Conservation (phyloP, 2,888 invertebrate genomes). For the Perdita meconis region DNA sequence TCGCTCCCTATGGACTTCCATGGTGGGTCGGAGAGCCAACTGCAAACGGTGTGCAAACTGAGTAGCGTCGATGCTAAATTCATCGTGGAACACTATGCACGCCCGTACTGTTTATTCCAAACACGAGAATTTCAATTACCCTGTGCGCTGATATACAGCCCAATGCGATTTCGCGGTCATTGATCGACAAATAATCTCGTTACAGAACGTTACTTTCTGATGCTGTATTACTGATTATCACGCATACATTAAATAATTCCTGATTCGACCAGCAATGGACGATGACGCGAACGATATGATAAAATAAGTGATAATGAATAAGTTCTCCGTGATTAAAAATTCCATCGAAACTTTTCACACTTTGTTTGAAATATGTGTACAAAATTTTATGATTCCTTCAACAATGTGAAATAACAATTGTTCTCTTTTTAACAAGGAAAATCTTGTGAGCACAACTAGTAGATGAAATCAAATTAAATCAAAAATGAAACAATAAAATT, state of each 20-base stretch:
- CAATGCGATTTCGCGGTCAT: conserved; percentile 51
- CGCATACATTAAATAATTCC: conserved; percentile 37
- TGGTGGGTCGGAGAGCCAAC: conserved; percentile 32
- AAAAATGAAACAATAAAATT: no score
- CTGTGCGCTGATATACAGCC: conserved; percentile 19
- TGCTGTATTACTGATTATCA: conserved; percentile 1
- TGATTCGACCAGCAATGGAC: background rate
- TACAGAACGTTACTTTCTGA: conserved; percentile 41
- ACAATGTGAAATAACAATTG: no score
- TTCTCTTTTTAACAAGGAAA: no score
- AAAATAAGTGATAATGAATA: background rate
- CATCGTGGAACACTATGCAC: conserved; percentile 49
- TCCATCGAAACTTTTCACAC: background rate
- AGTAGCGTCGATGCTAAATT: conserved; percentile 50
- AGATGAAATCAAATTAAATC: no score
- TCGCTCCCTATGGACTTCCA: conserved; percentile 36
- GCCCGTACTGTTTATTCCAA: conserved; percentile 52
- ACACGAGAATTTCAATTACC: conserved; percentile 64
- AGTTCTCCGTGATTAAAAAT: conserved; percentile 11
- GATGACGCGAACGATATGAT: background rate
- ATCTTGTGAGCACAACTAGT: no score
- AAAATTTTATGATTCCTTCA: no score
- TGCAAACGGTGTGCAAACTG: conserved; percentile 41
- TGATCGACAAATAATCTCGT: conserved; percentile 52
- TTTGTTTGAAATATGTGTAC: no score